Evolutionary conservation across 2,888 invertebrate species (phyloP), one percentile per base, ranked within the genome.

Genomic region (Zygaena filipendulae): DNA sequence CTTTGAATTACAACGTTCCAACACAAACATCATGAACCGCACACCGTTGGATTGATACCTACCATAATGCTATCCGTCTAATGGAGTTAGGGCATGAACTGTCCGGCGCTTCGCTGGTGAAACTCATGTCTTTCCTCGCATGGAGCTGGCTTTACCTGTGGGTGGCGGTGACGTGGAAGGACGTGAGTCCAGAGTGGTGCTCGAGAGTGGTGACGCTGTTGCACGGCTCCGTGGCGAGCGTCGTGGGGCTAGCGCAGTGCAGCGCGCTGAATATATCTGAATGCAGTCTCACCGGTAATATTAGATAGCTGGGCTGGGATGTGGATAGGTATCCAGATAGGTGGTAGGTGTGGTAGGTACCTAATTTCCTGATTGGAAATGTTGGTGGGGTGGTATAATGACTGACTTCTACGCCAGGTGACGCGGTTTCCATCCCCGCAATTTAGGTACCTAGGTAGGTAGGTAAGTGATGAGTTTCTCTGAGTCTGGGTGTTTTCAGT

Each of bases 171-270:
- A 28, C 25, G 2, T 32, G 39, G 10, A 53, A 57, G 2, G 35
- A 39, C 0, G 41, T 50, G 10, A 49, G 38, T 11, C 66, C 71
- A 0, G 77, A 79, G 33, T 75, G 67, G 64, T 57, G 57, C 33
- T 67, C 69, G 1, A 48, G 77, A 11, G 39, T 49, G 8, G 45
- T 77, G 20, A 69, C 77, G 1, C 42, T 79, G 4, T 34, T 74
- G 7, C 77, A 79, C 35, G 71, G 72, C 2, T 45, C 39, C 25
- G 50, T 75, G 3, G 67, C 70, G 1, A 44, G 64, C 1, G 14
- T 56, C 2, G 47, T 48, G 2, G 75, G 71, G 2, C 31, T 66
- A 3, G 39, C 50, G 18, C 72, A 72, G 35, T 77, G 77, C 39
- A 54, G 53, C 3, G 37, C 59, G n/a, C 30, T 31, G 9, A 38